A percentile compares a stretch with the other conserved stretches of the same genome.
These are phyloP conservation scores for Ricordea florida DNA, from an alignment of 92 coral and sea anemone genomes.

Conservation along the genomic window DNA sequence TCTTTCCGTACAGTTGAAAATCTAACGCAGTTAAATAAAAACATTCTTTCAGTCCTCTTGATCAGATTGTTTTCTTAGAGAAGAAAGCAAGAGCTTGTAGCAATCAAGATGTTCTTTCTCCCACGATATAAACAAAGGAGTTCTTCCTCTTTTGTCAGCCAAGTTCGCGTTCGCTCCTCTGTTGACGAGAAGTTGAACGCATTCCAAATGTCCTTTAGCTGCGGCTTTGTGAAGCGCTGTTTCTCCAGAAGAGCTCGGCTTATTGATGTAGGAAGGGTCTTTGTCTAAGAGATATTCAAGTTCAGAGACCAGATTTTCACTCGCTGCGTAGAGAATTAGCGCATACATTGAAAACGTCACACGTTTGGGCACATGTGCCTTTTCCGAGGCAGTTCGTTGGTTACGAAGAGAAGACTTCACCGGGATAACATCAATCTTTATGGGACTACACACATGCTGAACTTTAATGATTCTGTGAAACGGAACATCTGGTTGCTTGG, in stretches of 20 bases:
- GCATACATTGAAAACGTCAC: slow-evolving; percentile 78
- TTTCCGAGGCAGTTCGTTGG: neutral
- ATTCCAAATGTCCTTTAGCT: slow-evolving; percentile 42
- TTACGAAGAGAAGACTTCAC: slow-evolving; percentile 20
- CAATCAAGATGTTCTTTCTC: slow-evolving; percentile 57
- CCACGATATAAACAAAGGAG: slow-evolving; percentile 62
- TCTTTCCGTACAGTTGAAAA: too few relatives aligned
- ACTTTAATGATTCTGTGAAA: slow-evolving; percentile 7
- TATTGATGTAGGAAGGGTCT: slow-evolving; percentile 65
- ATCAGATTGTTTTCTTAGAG: neutral
- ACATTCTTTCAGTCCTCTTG: too few relatives aligned
- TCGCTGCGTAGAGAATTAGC: slow-evolving; percentile 62
- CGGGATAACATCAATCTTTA: neutral
- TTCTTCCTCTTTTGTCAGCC: slow-evolving; percentile 64
- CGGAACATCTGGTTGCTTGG: neutral
- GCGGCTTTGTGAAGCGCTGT: slow-evolving; percentile 78
- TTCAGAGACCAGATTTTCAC: slow-evolving; percentile 55
- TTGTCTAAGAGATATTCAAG: slow-evolving; percentile 47
- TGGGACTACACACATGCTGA: neutral
- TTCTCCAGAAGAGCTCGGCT: slow-evolving; percentile 78
- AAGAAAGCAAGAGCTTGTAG: slow-evolving; percentile 52
- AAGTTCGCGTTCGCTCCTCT: slow-evolving; percentile 67
- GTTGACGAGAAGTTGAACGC: slow-evolving; percentile 42
- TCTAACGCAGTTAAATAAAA: too few relatives aligned
- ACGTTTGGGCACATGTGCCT: slow-evolving; percentile 5